These are phyloP conservation scores for Dreissena polymorpha DNA, from an alignment of 1,140 invertebrate species.

Conservation along the genomic window DNA sequence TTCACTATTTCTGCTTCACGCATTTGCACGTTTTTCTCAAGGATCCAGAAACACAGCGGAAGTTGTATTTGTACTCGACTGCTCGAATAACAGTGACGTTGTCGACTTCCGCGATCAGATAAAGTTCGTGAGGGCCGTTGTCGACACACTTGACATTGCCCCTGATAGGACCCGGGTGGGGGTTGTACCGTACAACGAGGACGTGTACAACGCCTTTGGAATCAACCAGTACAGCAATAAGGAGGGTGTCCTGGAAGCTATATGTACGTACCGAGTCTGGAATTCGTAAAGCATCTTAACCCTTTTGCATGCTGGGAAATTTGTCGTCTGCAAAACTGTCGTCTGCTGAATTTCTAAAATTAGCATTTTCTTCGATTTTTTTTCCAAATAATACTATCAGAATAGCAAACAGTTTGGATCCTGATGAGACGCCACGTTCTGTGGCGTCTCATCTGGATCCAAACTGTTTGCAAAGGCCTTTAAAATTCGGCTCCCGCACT, in stretches of 20 bases:
- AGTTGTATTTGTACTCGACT: constrained; percentile 69
- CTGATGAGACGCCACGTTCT: no score
- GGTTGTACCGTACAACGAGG: constrained; percentile 59
- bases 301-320: no score
- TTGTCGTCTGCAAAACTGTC: no score
- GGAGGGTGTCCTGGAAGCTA: constrained; percentile 50
- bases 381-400: no score
- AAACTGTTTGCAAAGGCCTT: no score
- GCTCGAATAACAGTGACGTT: constrained; percentile 63
- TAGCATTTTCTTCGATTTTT: no score
- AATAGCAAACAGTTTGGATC: no score
- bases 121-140: constrained; percentile 64
- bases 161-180: constrained; percentile 60
- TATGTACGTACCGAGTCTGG: constrained; percentile 49
- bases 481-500: no score
- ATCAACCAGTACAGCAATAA: constrained; percentile 52
- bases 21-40: constrained; percentile 24
- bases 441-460: no score
- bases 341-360: no score
- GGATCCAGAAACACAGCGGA: constrained; percentile 66
- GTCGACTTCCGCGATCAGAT: constrained; percentile 62
- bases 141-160: constrained; percentile 52
- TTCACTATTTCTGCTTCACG: not conserved
- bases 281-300: no score
- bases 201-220: constrained; percentile 57